Base-by-base conservation (phyloP, 2,113 vertebrate species). In the Grantiella picta region DNA sequence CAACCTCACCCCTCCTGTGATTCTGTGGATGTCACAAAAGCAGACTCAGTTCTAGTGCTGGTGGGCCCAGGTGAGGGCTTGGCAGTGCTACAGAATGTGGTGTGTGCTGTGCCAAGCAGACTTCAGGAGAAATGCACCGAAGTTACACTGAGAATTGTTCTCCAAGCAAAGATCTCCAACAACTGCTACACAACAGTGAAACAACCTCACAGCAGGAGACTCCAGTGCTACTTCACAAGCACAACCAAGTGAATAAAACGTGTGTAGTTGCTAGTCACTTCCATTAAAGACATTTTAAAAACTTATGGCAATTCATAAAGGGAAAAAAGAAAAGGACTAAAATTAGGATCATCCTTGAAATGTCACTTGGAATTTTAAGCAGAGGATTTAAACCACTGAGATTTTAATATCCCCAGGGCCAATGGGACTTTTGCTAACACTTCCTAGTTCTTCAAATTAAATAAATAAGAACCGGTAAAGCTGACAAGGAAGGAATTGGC, bases 191-290 rank as follows among this genome's bases (percentile, higher is more conserved):
- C 2, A 22, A 15, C 2, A 33, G 56, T 42, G 15, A 12, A 50
- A 19, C 1, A 1, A 25, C 0, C 25, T 31, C 5, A 9, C 6
- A 25, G 9, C 0, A 11, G 0, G 8, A 33, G 29, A 23, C 10
- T 31, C 20, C 6, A 20, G 27, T 2, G 56, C 42, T 44, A 12
- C 50, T 31, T 15, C 29, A 19, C 3, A 38, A 53, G 27, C 18
- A 72, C 10, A 24, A 33, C 24, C 49, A 18, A 29, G 31, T 27
- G 57, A 42, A 83, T 8, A 60, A 72, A 81, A 12, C 31, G 1
- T 2, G 5, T 6, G 35, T 7, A 50, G 38, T 3, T 60, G 23
- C 18, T 7, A 4, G 11, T 24, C 36, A 5, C 13, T 52, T 15
- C 65, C 29, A 18, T 4, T 23, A 40, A 21, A 40, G 33, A 5